Percentiles rank a stretch among this genome's conserved stretches.
phyloP scores from a whole-genome alignment of 2,888 invertebrate genomes.

The Temnothorax rugatulus region DNA sequence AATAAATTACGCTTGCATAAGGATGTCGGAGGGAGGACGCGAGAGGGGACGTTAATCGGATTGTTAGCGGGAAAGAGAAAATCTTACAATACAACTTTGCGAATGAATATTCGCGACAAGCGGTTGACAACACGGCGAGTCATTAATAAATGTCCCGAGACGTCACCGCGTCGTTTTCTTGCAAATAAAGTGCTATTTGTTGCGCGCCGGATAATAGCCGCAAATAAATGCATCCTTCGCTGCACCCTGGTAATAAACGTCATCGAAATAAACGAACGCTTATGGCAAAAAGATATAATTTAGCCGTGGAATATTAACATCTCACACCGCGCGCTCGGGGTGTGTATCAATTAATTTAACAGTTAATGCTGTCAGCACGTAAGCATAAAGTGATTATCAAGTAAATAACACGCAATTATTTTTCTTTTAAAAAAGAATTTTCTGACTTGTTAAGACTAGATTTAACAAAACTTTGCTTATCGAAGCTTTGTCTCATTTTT shows the following conservation, averaged over 20 bases:
- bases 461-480: not conserved
- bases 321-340: not conserved
- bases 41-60: slow-evolving; percentile 68
- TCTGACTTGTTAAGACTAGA: not conserved
- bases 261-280: slow-evolving; percentile 19
- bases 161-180: slow-evolving; percentile 35
- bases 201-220: slow-evolving; percentile 35
- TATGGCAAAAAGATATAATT: slow-evolving; percentile 8
- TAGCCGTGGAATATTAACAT: slow-evolving; percentile 8
- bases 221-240: slow-evolving; percentile 25
- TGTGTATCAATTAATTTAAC: slow-evolving; percentile 5
- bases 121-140: slow-evolving; percentile 47
- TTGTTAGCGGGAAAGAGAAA: slow-evolving; percentile 66
- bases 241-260: slow-evolving; percentile 33
- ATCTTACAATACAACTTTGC: slow-evolving; percentile 64
- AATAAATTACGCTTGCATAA: slow-evolving; percentile 72
- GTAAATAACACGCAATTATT: not conserved
- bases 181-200: slow-evolving; percentile 50
- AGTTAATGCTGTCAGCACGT: not conserved
- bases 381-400: not conserved
- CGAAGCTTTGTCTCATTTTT: not conserved
- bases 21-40: slow-evolving; percentile 12
- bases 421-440: not conserved
- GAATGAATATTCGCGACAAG: slow-evolving; percentile 46
- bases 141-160: slow-evolving; percentile 64